Base-by-base conservation (phyloP, 2,113 vertebrate species). In the Anhinga rufa region DNA sequence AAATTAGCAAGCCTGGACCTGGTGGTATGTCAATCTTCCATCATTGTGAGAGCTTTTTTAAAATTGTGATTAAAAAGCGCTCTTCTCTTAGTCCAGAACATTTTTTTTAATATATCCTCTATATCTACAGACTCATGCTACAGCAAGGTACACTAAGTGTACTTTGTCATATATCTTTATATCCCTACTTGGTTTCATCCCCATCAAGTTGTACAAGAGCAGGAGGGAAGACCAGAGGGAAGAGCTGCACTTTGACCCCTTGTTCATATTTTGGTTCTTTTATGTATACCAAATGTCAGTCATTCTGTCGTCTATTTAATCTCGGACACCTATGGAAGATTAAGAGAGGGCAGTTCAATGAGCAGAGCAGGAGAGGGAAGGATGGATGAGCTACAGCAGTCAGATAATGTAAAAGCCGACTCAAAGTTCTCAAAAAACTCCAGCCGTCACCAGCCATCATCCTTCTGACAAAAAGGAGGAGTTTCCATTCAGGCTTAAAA, bases 211-310 rank as follows among this genome's bases (percentile, higher is more conserved):
- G 75, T 77, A 91, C 84, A 87, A 91, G 95, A 92, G 70, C 94
- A 85, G 92, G 76, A 92, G 86, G 57, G 86, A 93, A 96, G 97
- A 97, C 61, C 93, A 95, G 91, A 96, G 89, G 91, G 78, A 96
- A 95, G 92, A 88, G 83, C 92, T 96, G 95, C 92, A 95, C 94
- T 97, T 96, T 97, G 92, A 97, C 94, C 97, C 71, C 62, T 90
- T 93, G 92, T 92, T 96, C 95, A 94, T 95, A 97, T 97, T 97
- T 95, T 95, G 70, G 48, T 66, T 96, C 95, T 96, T 97, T 97
- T 95, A 97, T 96, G 88, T 95, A 70, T 77, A 54, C 92, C 94
- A 90, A 82, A 97, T 87, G 96, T 96, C 96, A 97, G 77, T 97
- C 97, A 97, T 87, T 82, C 92, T 95, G 95, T 95, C 94, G 0